These are phyloP conservation scores for Recurvirostra avosetta DNA, from an alignment of 2,113 vertebrate species.

Conservation along the genomic window DNA sequence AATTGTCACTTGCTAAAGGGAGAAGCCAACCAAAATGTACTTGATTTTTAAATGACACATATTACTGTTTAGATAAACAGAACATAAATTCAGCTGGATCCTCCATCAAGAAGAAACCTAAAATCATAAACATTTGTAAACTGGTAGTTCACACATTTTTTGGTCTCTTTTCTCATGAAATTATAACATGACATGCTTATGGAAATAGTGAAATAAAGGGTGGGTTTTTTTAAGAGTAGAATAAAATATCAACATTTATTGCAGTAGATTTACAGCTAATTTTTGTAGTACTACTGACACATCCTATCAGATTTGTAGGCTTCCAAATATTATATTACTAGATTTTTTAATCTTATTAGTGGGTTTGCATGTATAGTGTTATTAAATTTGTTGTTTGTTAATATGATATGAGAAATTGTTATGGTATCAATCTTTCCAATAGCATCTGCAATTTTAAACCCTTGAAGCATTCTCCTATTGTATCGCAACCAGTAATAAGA, in stretches of 20 bases:
- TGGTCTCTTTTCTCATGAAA: not conserved
- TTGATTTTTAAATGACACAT: not conserved
- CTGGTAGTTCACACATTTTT: not conserved
- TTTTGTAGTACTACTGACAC: not conserved
- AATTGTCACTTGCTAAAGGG: not conserved
- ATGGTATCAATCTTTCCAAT: constrained; percentile 55
- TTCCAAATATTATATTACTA: not conserved
- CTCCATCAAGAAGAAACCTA: not conserved
- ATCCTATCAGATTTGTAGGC: not conserved
- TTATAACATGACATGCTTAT: not conserved
- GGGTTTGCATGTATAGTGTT: not conserved
- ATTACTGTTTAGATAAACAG: not conserved
- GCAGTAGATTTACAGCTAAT: not conserved
- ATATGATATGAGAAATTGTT: constrained; percentile 42
- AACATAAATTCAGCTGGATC: not conserved
- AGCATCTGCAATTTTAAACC: constrained; percentile 58
- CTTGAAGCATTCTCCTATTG: constrained; percentile 1
- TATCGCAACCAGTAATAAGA: constrained; percentile 27
- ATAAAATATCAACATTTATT: not conserved
- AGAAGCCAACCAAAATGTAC: not conserved
- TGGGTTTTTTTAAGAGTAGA: not conserved
- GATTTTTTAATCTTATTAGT: not conserved
- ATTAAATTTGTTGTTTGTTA: constrained; percentile 48
- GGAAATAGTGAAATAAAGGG: constrained; percentile 15
- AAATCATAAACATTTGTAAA: not conserved